These are phyloP conservation scores for Drosophila albomicans DNA, from an alignment of 1,140 invertebrate genomes.

Conservation along the genomic window DNA sequence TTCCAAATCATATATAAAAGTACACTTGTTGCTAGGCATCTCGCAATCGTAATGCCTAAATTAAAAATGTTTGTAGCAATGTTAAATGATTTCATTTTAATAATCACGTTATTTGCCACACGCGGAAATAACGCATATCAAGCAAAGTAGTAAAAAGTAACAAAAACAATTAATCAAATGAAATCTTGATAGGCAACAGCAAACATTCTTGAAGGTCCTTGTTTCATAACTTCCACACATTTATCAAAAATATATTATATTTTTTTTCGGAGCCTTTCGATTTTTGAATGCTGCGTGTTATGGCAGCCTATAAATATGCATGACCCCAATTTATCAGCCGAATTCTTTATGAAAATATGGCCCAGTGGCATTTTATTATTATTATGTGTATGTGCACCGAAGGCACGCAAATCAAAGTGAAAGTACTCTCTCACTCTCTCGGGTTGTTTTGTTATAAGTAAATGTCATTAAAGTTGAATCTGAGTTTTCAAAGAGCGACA, in stretches of 20 bases:
- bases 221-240: background rate
- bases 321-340: constrained; percentile 47
- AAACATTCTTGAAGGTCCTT: background rate
- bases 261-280: constrained; percentile 2
- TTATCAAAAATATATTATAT: constrained; percentile 1
- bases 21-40: too few species aligned
- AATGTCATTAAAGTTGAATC: constrained; percentile 65
- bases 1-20: too few species aligned
- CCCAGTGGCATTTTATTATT: constrained; percentile 18
- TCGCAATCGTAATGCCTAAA: background rate
- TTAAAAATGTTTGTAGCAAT: background rate
- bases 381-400: constrained; percentile 6
- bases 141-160: background rate
- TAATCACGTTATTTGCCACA: background rate
- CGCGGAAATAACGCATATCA: background rate
- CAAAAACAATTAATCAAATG: background rate
- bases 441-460: constrained; percentile 9
- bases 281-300: constrained; percentile 33
- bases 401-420: constrained; percentile 61
- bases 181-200: background rate
- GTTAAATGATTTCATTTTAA: background rate
- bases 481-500: constrained; percentile 55
- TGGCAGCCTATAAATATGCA: constrained; percentile 23
- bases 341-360: constrained; percentile 29
- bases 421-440: constrained; percentile 40